Percentiles rank a stretch among this genome's conserved stretches.
Evolutionary conservation across 64 coral and sea anemone genomes (phyloP).

Genomic region (Hydrozoanthus tunicans): DNA sequence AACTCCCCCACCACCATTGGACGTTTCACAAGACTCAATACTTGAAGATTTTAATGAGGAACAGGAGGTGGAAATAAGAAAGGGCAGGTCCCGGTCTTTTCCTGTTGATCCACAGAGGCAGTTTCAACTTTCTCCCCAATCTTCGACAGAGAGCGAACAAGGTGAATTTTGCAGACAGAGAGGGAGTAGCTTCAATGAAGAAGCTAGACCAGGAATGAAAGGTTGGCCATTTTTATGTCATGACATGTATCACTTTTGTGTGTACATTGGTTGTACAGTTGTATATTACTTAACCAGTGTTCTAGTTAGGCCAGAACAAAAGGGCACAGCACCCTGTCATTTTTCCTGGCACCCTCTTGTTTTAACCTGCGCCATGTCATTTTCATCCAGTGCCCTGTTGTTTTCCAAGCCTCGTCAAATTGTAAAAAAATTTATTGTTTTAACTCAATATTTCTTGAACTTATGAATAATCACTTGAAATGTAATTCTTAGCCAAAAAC

Average conservation of each 20-base stretch:
- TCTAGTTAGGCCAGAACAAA: no score
- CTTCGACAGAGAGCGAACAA: constrained; percentile 91
- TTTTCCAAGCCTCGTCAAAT: no score
- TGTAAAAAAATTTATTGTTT: no score
- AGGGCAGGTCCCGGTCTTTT: constrained; percentile 98
- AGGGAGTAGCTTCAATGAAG: constrained; percentile 78
- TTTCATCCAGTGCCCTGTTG: no score
- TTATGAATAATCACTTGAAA: no score
- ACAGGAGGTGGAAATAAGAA: constrained; percentile 80
- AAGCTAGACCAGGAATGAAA: constrained; percentile 97
- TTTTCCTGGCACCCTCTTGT: no score
- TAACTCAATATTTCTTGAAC: no score
- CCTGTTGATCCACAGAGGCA: constrained; percentile 93
- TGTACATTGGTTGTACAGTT: no score
- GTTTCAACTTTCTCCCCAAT: constrained; percentile 90
- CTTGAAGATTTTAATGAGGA: constrained; percentile 71
- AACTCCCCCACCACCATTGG: constrained; percentile 73
- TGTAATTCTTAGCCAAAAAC: no score
- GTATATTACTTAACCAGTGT: no score
- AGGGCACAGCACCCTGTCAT: no score
- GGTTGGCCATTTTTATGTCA: constrained; percentile 34
- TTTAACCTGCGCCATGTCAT: no score
- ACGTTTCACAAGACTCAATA: constrained; percentile 70
- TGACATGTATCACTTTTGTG: neutral
- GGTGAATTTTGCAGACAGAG: constrained; percentile 70